Percentiles rank a stretch among this genome's conserved stretches.
These are phyloP conservation scores for Anser cygnoides DNA, from an alignment of 2,113 vertebrate genomes.

Conservation along the genomic window DNA sequence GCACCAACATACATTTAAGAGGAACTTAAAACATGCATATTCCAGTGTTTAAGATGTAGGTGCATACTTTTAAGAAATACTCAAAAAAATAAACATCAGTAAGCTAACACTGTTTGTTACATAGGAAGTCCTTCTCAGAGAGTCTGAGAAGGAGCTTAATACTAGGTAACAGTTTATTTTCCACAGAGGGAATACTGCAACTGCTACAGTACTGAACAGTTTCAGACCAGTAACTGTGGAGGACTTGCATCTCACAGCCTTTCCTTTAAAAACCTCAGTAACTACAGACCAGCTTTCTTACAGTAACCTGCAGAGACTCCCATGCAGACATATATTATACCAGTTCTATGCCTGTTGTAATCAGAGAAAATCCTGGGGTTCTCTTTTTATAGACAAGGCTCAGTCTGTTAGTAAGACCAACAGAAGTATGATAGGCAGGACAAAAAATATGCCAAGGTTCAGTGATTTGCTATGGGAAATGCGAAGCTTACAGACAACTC, in stretches of 20 bases:
- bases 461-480: background rate
- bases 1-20: accelerated
- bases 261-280: background rate
- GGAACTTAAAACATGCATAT: background rate
- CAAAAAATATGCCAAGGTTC: background rate
- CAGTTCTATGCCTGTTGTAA: background rate
- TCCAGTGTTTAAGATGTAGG: accelerated
- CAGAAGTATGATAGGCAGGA: background rate
- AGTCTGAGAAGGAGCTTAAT: conserved; percentile 55
- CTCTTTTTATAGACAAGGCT: background rate
- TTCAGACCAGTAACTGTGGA: conserved; percentile 85
- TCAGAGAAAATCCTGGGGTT: accelerated
- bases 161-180: conserved; percentile 74
- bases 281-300: no score
- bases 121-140: conserved; percentile 49
- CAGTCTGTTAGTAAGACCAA: background rate
- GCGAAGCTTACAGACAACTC: background rate
- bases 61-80: accelerated
- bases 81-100: accelerated
- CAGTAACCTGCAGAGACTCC: no score
- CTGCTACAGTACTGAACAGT: conserved; percentile 74
- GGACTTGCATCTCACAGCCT: background rate
- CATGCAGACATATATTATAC: background rate
- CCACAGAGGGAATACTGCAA: conserved; percentile 86
- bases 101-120: conserved; percentile 68